Evolutionary conservation across 2,113 vertebrate genomes (phyloP).

Genomic region (Alethe castanea): DNA sequence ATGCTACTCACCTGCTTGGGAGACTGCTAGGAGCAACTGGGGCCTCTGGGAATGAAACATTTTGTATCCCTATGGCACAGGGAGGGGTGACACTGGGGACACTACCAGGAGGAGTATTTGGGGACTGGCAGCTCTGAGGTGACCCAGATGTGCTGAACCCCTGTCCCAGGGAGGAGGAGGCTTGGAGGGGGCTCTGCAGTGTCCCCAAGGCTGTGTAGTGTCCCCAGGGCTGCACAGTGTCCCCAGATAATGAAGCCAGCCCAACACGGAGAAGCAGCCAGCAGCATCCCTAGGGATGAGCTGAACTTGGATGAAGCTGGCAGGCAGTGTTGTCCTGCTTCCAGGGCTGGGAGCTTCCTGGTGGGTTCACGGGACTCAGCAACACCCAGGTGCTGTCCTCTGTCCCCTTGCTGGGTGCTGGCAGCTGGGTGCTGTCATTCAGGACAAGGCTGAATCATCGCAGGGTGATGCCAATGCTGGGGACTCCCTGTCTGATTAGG

Average conservation of each 20-base stretch:
- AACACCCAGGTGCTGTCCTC: fast-evolving
- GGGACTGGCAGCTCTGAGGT: not conserved
- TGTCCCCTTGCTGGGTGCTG: not conserved
- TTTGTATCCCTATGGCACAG: no score
- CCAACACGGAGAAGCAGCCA: fast-evolving
- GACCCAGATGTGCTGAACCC: not conserved
- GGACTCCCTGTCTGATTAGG: not conserved
- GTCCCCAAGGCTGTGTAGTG: not conserved
- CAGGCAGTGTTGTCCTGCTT: fast-evolving
- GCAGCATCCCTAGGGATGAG: not conserved
- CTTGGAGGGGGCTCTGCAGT: not conserved
- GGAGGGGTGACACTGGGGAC: not conserved
- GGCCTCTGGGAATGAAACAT: not conserved
- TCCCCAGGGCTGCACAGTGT: not conserved
- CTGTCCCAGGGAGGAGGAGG: not conserved
- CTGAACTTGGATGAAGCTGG: not conserved
- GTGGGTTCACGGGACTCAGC: fast-evolving
- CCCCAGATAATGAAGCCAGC: not conserved
- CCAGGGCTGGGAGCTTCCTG: not conserved
- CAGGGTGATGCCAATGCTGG: not conserved
- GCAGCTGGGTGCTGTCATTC: not conserved
- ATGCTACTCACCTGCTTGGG: not conserved
- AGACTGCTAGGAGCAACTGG: not conserved
- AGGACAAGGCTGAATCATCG: fast-evolving
- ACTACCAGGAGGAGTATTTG: not conserved